Evolutionary conservation across 2,113 vertebrate species (phyloP), one percentile per base, ranked within the genome.

Genomic region (Cinclus cinclus): DNA sequence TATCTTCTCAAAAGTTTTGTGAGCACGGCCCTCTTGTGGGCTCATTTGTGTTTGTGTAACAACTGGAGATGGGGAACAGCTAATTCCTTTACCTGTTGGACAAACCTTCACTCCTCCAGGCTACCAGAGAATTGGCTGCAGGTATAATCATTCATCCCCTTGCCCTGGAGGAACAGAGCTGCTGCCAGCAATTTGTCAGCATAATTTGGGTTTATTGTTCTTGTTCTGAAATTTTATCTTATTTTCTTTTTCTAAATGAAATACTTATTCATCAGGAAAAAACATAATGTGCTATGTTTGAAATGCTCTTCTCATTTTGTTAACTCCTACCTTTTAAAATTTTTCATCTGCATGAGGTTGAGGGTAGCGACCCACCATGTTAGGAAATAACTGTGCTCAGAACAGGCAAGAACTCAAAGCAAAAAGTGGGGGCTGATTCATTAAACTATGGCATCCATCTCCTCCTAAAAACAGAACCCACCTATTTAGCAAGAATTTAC

Each of bases 21-120:
- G 69, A 96, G 95, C 95, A 96, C 89, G 93, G 95, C 92, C 96
- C 96, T 96, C 96, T 94, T 96, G 94, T 96, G 95, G 96, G 94
- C 94, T 97, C 79, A 92, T 93, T 92, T 95, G 92, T 92, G 95
- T 94, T 83, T 81, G 83, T 92, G 69, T 75, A 94, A 90, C 89
- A 92, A 93, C 91, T 92, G 92, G 76, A 92, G 56, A 70, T 13
- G 4, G 35, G 73, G 71, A 95, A 67, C 2, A 1, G 60, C 83
- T 83, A 83, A 92, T 83, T 97, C 60, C 76, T 94, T 74, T 67
- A 93, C 76, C 83, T 93, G 86, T 55, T 90, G 96, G 89, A 90
- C 8, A 23, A 77, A 81, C 39, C 76, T 68, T 85, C 1, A 7
- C 49, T 93, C 92, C 94, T 93, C 53, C 78, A 71, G 87, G 94